Conservation (phyloP, 1,140 invertebrate genomes). For the Drosophila novamexicana region DNA sequence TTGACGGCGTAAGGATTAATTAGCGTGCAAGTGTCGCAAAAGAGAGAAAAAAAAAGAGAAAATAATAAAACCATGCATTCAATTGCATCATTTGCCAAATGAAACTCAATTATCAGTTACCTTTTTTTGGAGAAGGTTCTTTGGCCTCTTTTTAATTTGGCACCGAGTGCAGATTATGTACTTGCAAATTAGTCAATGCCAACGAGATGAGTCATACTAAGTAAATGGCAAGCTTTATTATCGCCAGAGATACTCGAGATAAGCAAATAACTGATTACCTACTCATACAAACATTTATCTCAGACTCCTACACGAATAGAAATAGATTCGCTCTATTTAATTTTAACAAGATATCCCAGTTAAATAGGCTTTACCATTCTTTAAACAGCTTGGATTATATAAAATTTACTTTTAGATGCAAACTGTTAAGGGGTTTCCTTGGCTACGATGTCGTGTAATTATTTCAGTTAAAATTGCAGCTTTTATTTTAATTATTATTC, state of each 20-base stretch:
- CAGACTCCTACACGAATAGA: background rate
- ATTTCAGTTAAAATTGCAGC: no score
- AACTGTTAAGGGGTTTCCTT: no score
- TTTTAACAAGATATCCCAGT: no score
- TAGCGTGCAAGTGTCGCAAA: constrained; percentile 75
- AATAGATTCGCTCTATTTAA: no score
- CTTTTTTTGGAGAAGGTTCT: constrained; percentile 41
- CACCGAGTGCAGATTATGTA: constrained; percentile 28
- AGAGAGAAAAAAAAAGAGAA: constrained; percentile 31
- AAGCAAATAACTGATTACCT: constrained; percentile 4
- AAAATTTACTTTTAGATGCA: no score
- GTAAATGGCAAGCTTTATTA: background rate
- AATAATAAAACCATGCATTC: constrained; percentile 71
- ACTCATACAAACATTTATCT: background rate
- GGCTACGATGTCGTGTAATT: no score
- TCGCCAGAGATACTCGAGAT: constrained; percentile 4
- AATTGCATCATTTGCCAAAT: constrained; percentile 76
- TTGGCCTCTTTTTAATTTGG: constrained; percentile 43
- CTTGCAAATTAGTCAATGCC: constrained; percentile 29
- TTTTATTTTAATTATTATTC: no score
- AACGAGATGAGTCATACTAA: constrained; percentile 1
- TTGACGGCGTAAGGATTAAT: constrained; percentile 81
- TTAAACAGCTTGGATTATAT: no score
- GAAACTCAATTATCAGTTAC: constrained; percentile 65
- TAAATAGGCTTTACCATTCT: no score